Percentiles rank a stretch among this genome's conserved stretches.
Evolutionary conservation across 2,888 invertebrate species (phyloP).

Genomic region (Tetranychus truncatus): DNA sequence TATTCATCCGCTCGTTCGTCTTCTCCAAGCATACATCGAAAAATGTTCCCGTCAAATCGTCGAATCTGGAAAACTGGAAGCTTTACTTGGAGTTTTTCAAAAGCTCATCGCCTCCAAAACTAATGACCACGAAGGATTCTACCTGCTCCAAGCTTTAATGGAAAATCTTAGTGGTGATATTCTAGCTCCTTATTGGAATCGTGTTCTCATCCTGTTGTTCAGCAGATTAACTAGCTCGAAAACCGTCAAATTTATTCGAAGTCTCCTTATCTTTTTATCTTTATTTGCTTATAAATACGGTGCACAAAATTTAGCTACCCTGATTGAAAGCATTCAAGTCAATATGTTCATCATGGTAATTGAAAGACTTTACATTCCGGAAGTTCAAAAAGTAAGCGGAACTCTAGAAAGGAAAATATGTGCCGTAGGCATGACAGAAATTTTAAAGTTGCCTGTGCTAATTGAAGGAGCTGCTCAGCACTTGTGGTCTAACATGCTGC

Average conservation of each 20-base stretch:
- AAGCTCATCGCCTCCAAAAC: slow-evolving; percentile 83
- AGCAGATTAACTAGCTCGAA: slow-evolving; percentile 77
- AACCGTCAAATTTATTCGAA: slow-evolving; percentile 81
- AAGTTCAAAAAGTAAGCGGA: slow-evolving; percentile 68
- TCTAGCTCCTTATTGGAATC: slow-evolving; percentile 57
- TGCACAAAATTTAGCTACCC: slow-evolving; percentile 49
- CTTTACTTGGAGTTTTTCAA: slow-evolving; percentile 76
- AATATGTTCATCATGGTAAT: slow-evolving; percentile 89
- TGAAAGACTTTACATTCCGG: slow-evolving; percentile 66
- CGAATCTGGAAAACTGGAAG: slow-evolving; percentile 48
- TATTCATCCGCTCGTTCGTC: slow-evolving; percentile 74
- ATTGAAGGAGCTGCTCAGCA: slow-evolving; percentile 45
- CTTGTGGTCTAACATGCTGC: slow-evolving; percentile 38
- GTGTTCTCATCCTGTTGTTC: slow-evolving; percentile 77
- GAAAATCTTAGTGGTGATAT: slow-evolving; percentile 57
- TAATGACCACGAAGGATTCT: slow-evolving; percentile 90
- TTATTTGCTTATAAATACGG: slow-evolving; percentile 66
- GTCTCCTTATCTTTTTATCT: slow-evolving; percentile 69
- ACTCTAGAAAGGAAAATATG: slow-evolving; percentile 69
- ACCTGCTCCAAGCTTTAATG: slow-evolving; percentile 65
- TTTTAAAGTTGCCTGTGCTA: slow-evolving; percentile 54
- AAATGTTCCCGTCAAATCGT: slow-evolving; percentile 51
- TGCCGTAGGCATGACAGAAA: slow-evolving; percentile 66
- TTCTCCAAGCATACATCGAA: slow-evolving; percentile 66
- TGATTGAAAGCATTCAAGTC: slow-evolving; percentile 66